These are phyloP conservation scores for Echeneis naucrates DNA, from an alignment of 2,797 vertebrate genomes.

Conservation along the genomic window DNA sequence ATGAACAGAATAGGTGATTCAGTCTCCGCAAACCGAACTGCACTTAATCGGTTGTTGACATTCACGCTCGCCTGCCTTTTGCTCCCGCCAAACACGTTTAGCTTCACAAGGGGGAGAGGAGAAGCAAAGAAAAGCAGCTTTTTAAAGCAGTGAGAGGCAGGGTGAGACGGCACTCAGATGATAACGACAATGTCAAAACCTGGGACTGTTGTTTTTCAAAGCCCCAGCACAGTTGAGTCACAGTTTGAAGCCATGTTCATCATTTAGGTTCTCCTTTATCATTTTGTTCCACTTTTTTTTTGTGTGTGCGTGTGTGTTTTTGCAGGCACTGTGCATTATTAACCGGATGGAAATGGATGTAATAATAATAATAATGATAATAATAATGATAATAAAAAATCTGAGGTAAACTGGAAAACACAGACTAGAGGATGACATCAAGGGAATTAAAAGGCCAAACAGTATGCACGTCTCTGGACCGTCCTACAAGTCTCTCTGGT, in stretches of 20 bases:
- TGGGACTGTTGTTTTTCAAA: slow-evolving; percentile 14
- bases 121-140: slow-evolving; percentile 12
- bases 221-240: slow-evolving; percentile 33
- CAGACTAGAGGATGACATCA: slow-evolving; percentile 38
- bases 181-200: slow-evolving; percentile 65
- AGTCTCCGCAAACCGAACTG: slow-evolving; percentile 31
- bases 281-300: slow-evolving; percentile 16
- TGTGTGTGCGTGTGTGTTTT: too few species aligned
- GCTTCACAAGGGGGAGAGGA: slow-evolving; percentile 35
- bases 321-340: slow-evolving; percentile 69
- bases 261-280: slow-evolving; percentile 33
- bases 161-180: slow-evolving; percentile 2
- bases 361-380: slow-evolving; percentile 38
- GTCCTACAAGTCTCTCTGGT: slow-evolving; percentile 7
- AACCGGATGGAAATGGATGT: slow-evolving; percentile 30
- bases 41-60: slow-evolving; percentile 64
- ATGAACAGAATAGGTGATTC: slow-evolving; percentile 42
- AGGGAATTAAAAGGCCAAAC: slow-evolving; percentile 57
- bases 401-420: slow-evolving; percentile 34
- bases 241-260: slow-evolving; percentile 49
- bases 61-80: slow-evolving; percentile 52
- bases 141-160: slow-evolving; percentile 28
- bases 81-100: slow-evolving; percentile 57
- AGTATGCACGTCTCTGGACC: slow-evolving; percentile 22
- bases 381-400: slow-evolving; percentile 39